Evolutionary conservation across 2,113 vertebrate genomes (phyloP), one percentile per base, ranked within the genome.

Genomic region (Electrona antarctica): DNA sequence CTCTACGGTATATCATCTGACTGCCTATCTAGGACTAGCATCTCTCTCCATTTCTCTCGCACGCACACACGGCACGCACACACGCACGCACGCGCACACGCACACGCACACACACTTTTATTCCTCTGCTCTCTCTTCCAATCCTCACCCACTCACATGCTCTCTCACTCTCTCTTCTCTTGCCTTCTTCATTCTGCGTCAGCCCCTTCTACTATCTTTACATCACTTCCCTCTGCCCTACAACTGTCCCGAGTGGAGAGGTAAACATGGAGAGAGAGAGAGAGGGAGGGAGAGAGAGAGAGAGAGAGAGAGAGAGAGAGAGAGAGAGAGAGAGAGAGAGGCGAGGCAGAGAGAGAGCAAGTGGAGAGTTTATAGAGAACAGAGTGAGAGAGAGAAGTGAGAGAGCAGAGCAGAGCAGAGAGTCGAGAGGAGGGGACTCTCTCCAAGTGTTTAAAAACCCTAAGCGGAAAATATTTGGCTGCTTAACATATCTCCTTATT

Each of bases 391-490:
- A 28, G 29, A 14, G 11, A 28, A 15, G n/a, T 59, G 57, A 58
- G 55, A 67, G 50, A 62, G 28, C 33, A 52, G 62, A 73, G 65
- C 7, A 60, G 41, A 71, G 59, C 21, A 50, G 28, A 2, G 28
- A 74, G 61, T 69, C 67, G 74, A 73, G 77, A 86, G 87, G 90
- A 87, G 87, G 87, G 76, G 86, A 80, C 78, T 84, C 6, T 84
- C 6, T 0, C 2, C 50, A 45, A 82, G 75, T 88, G 86, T 89
- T 84, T 87, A 80, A 87, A 86, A 87, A 83, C 75, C 74, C 81
- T 62, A 77, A 85, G 89, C 85, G 89, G 90, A 90, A 89, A 90
- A 85, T 89, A 89, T 89, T 88, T 88, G 86, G 86, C 84, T 87
- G 73, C 78, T 64, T 77, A 82, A 85, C 84, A 51, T 86, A 87